Percentiles rank a stretch among this genome's conserved stretches.
Conservation (phyloP, 23 tunicate genomes). For the Aplidium turbinatum region DNA sequence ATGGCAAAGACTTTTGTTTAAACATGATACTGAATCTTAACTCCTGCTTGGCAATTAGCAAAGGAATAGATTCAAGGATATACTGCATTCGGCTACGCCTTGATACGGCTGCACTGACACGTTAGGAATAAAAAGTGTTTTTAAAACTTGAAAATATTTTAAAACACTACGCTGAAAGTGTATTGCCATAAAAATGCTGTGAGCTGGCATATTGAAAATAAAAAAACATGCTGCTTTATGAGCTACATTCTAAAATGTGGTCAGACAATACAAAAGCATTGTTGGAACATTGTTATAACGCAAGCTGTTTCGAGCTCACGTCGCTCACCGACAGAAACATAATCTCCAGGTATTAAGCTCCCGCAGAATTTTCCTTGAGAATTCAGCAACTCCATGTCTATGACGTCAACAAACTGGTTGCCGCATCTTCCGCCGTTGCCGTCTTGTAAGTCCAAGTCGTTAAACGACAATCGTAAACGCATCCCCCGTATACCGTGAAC, state of each 20-base stretch:
- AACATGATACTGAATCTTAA: no score
- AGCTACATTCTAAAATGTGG: background rate
- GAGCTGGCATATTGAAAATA: background rate
- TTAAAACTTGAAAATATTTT: no score
- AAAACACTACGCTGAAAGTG: no score
- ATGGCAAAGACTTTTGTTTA: no score
- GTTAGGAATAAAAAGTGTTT: no score
- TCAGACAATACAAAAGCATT: no score
- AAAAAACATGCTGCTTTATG: background rate
- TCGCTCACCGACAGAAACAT: slow-evolving; percentile 61
- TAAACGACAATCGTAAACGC: slow-evolving; percentile 68
- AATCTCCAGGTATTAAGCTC: slow-evolving; percentile 77
- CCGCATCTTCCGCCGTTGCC: slow-evolving; percentile 63
- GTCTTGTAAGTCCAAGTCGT: slow-evolving; percentile 50
- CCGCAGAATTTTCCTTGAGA: slow-evolving; percentile 92
- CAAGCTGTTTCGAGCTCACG: background rate
- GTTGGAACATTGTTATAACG: background rate
- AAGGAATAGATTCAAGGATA: no score
- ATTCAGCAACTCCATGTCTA: slow-evolving; percentile 59
- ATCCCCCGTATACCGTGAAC: slow-evolving; percentile 37
- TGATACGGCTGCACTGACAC: no score
- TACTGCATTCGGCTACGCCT: no score
- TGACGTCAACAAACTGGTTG: slow-evolving; percentile 79
- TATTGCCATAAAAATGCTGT: background rate
- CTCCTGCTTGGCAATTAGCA: no score